Evolutionary conservation across 2,797 vertebrate species (phyloP).

Genomic region (Coendou prehensilis): DNA sequence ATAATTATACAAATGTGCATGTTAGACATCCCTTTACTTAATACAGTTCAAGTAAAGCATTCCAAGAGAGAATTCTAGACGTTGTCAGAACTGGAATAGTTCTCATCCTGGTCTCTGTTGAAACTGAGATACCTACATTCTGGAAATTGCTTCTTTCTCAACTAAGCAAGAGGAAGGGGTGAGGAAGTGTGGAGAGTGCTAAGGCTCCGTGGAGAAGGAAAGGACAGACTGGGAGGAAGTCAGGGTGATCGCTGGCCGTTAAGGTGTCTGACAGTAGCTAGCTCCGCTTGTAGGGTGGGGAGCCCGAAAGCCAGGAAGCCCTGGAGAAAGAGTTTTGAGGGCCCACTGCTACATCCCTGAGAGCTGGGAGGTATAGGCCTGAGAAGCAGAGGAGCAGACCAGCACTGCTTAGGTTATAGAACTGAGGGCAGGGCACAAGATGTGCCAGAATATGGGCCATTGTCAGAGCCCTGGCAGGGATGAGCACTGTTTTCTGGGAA

Average conservation of each 20-base stretch:
- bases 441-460: background rate
- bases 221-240: background rate
- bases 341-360: background rate
- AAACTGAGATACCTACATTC: background rate
- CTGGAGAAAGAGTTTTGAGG: background rate
- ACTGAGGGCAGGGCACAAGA: background rate
- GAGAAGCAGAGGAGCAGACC: background rate
- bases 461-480: background rate
- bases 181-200: background rate
- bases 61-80: background rate
- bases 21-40: background rate
- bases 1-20: background rate
- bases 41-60: background rate
- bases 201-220: background rate
- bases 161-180: conserved; percentile 10
- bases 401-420: background rate
- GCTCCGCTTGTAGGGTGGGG: background rate
- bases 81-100: background rate
- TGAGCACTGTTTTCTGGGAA: background rate
- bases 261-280: background rate
- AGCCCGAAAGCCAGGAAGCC: background rate
- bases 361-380: background rate
- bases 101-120: background rate
- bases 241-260: background rate
- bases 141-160: conserved; percentile 20